Evolutionary conservation across 2,113 vertebrate species (phyloP).

Genomic region (Equus quagga): DNA sequence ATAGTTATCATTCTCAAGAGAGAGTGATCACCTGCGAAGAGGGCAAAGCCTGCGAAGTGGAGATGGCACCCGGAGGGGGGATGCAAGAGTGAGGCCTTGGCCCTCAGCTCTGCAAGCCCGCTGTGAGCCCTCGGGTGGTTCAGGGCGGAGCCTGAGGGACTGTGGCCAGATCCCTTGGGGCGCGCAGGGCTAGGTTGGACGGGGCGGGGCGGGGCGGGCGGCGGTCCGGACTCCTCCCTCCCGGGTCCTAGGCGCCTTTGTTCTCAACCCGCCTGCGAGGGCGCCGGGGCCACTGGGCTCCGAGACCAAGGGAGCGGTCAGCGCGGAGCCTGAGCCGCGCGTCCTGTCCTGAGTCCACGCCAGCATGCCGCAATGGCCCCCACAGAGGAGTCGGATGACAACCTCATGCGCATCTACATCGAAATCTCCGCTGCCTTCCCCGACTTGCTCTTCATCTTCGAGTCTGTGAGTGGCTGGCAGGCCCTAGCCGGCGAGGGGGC

Average conservation of each 20-base stretch:
- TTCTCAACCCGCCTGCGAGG: constrained; percentile 68
- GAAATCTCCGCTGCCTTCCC: constrained; percentile 78
- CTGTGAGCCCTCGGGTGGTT: neutral
- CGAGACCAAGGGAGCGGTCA: neutral
- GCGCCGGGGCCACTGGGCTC: constrained; percentile 38
- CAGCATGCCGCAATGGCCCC: constrained; percentile 75
- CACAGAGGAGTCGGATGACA: constrained; percentile 70
- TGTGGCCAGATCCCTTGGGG: neutral
- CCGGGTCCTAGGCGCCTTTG: neutral
- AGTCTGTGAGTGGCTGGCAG: constrained; percentile 81
- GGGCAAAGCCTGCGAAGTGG: neutral
- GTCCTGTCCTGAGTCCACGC: constrained; percentile 20
- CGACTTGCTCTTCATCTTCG: constrained; percentile 78
- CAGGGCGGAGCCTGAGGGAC: neutral
- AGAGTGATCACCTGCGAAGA: neutral
- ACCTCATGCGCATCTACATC: constrained; percentile 78
- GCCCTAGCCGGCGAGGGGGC: neutral
- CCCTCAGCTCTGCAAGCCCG: rapidly evolving
- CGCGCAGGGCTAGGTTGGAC: too few relatives aligned
- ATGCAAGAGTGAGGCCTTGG: neutral
- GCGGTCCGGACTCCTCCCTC: constrained; percentile 60
- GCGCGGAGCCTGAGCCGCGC: neutral
- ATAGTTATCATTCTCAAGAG: neutral
- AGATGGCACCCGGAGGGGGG: neutral
- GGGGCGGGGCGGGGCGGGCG: neutral